Evolutionary conservation across 2,888 invertebrate species (phyloP).

Genomic region (Omphaloscelis lunosa): DNA sequence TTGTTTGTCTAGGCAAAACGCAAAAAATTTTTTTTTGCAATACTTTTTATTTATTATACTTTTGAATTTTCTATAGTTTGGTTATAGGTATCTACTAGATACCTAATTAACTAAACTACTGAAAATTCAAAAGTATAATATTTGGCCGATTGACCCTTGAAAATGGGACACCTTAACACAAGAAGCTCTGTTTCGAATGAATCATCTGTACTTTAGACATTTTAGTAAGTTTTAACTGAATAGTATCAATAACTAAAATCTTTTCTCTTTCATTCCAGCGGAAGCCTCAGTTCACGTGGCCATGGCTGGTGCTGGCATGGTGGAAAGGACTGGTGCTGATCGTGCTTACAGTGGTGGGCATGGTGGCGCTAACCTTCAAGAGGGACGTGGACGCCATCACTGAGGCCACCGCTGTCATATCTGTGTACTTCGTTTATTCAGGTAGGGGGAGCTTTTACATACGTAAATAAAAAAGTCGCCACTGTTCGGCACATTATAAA

Average conservation of each 20-base stretch:
- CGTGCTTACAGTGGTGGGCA: slow-evolving; percentile 73
- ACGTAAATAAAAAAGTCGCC: background rate
- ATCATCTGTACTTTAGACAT: no score
- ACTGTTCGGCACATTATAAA: background rate
- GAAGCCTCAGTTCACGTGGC: slow-evolving; percentile 75
- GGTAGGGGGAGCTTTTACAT: slow-evolving; percentile 61
- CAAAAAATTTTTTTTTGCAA: no score
- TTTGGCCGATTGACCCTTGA: no score
- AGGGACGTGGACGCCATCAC: slow-evolving; percentile 65
- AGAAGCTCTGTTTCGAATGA: no score
- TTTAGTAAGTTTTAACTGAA: no score
- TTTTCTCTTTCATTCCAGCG: slow-evolving; percentile 69
- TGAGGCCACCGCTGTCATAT: slow-evolving; percentile 78
- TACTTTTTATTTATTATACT: no score
- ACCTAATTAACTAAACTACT: no score
- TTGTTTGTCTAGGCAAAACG: background rate
- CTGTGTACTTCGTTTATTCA: slow-evolving; percentile 78
- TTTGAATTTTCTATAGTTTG: no score
- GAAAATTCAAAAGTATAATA: no score
- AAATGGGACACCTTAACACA: no score
- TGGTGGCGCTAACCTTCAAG: slow-evolving; percentile 72
- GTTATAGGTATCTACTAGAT: no score
- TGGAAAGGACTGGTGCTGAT: slow-evolving; percentile 71
- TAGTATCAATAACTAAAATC: no score
- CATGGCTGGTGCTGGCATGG: slow-evolving; percentile 81